Base-by-base conservation (phyloP, 1,140 invertebrate species). In the Rhagoletis pomonella region DNA sequence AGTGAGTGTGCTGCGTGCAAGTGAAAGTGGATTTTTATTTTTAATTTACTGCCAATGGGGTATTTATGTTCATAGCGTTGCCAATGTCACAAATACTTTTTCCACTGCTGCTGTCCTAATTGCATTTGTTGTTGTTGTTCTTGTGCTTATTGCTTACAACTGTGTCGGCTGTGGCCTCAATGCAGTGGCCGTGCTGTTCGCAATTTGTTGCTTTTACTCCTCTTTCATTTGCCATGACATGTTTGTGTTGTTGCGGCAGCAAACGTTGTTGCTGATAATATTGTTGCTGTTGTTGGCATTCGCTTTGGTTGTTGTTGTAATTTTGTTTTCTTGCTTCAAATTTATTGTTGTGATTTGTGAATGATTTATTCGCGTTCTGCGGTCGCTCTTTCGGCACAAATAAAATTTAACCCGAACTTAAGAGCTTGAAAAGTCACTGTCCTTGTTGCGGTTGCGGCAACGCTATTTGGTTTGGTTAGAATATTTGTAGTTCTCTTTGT, bases 211-310 rank as follows among this genome's bases (percentile, higher is more conserved):
- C 42, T 58, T 81, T 81, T 44, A 81, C 47, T 58, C n/a, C 50
- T 10, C 73, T 81, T 81, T 81, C 73, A 81, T 81, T 81, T 81
- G 47, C 73, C 19, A 29, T 81, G 73, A 81, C 73, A 81, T 14
- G 19, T 81, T 81, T 55, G 69, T 55, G 4, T 19, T 77, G 44
- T 17, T 19, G 47, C n/a, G 44, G 5, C 7, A 7, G 17, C 12
- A 77, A 50, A 19, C 5, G 17, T 4, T 50, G 17, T 9, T 77
- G 47, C 39, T 77, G 47, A 29, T 29, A 29, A 29, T 77, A 1
- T 1, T 19, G 1, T 47, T 19, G 44, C 1, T 50, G 17, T 47
- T 77, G 12, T 1, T n/a, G 17, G 14, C 14, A n/a, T 42, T 5
- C 19, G 19, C 9, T 81, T 19, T 3, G 9, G 19, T 67, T 39